A percentile compares a stretch with the other conserved stretches of the same genome.
Evolutionary conservation across 2,113 vertebrate species (phyloP).

Genomic region (Cardinalis cardinalis): DNA sequence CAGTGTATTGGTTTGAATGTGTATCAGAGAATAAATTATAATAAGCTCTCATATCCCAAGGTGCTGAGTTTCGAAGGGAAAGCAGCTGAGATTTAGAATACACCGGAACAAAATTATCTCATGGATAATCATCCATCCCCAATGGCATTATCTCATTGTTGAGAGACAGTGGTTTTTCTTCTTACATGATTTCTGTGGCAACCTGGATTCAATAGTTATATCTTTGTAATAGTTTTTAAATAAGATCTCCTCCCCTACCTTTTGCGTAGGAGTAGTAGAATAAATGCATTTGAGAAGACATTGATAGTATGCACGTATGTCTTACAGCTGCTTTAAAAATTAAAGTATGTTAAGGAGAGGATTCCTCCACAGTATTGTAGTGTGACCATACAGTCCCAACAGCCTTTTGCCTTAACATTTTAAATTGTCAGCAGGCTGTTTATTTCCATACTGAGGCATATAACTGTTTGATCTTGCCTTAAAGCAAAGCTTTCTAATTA

Average conservation of each 20-base stretch:
- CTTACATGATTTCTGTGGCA: background rate
- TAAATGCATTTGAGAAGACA: background rate
- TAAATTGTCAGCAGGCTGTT: background rate
- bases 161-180: background rate
- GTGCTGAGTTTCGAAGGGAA: background rate
- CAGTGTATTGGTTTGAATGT: background rate
- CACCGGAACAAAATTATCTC: background rate
- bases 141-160: background rate
- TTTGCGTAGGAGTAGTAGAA: background rate
- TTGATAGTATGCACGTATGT: background rate
- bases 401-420: background rate
- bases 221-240: conserved; percentile 11
- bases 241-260: background rate
- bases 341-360: background rate
- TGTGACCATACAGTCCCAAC: background rate
- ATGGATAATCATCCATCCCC: background rate
- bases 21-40: background rate
- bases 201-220: background rate
- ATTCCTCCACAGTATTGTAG: background rate
- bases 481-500: background rate
- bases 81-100: background rate
- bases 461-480: background rate
- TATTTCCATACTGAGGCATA: background rate
- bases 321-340: conserved; percentile 1
- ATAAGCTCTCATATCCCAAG: background rate